phyloP scores from a whole-genome alignment of 2,797 vertebrate species.

The Potorous gilbertii region DNA sequence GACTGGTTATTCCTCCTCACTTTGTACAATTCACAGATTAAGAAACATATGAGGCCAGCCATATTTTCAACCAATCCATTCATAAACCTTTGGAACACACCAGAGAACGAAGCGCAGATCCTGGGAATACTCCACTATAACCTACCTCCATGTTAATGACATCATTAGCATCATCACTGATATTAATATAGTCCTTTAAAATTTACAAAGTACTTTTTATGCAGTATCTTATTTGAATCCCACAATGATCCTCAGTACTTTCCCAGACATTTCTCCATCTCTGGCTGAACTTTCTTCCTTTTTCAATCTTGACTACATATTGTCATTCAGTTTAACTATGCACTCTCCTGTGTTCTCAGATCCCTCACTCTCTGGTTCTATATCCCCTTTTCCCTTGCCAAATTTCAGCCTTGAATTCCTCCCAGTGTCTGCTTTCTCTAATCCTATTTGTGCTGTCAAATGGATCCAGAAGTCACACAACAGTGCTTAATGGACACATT shows the following conservation, averaged over 20 bases:
- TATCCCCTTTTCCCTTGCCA: background rate
- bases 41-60: background rate
- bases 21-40: background rate
- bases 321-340: background rate
- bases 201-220: background rate
- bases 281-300: background rate
- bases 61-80: background rate
- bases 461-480: background rate
- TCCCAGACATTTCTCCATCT: background rate
- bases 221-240: background rate
- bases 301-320: background rate
- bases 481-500: background rate
- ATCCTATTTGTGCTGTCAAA: background rate
- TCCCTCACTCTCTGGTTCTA: background rate
- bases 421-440: background rate
- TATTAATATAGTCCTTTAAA: background rate
- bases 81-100: background rate
- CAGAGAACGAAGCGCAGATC: background rate
- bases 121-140: background rate
- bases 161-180: background rate
- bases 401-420: background rate
- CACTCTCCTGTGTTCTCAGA: background rate
- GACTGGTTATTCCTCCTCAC: background rate
- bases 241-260: background rate
- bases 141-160: background rate